Evolutionary conservation across 1,140 invertebrate genomes (phyloP), one percentile per base, ranked within the genome.

Genomic region (Heliothis subflexa): DNA sequence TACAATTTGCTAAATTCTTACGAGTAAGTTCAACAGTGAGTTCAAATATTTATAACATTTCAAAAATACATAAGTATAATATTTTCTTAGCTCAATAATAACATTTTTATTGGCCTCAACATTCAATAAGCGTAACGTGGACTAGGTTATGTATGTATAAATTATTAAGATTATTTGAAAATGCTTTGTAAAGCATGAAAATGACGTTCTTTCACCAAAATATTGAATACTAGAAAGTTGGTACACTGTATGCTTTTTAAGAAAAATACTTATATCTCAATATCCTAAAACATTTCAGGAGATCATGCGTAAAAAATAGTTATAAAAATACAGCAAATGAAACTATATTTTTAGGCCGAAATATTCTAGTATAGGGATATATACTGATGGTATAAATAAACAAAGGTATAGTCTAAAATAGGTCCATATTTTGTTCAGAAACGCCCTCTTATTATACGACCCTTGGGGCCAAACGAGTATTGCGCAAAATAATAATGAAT

Each of bases 11-110:
- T 45, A 64, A 45, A 64, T 49, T 49, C 64, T 21, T 68, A 68
- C 47, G 64, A 50, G 18, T 49, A 68, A 21, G 18, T 18, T 68
- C 12, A 68, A 68, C 64, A 68, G 64, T 68, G 64, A 33, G 16
- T 64, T 64, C n/a, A 16, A 7, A 45, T 45, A 11, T 5, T 68
- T 3, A 68, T 68, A 68, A 68, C 64, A 68, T 68, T 68, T 68
- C 64, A 68, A 68, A 68, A 68, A 68, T 68, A 68, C 64, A 64
- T 45, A 45, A 61, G 14, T 28, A n/a, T 66, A 33, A 68, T 49
- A 49, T 21, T 68, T 68, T 68, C 64, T 68, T 68, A 68, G 64
- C 18, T 68, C 47, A 45, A 64, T 68, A 68, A 21, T 68, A 68
- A 68, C 64, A 50, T 12, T 68, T 68, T 68, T 16, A 49, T 68